phyloP scores from a whole-genome alignment of 2,888 invertebrate species.

The Atethmia centrago region DNA sequence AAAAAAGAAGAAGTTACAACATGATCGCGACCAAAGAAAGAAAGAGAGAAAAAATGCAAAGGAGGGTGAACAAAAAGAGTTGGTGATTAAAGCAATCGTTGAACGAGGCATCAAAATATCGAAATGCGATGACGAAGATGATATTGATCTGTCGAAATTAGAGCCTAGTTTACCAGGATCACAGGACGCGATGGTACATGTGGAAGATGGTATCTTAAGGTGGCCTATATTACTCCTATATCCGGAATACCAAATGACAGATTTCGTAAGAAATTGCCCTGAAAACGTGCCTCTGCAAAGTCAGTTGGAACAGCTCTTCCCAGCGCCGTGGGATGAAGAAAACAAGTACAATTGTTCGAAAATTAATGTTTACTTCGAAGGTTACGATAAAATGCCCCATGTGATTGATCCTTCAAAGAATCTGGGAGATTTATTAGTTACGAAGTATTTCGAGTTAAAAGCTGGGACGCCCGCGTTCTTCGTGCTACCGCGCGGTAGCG shows the following conservation, averaged over 20 bases:
- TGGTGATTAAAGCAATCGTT: constrained; percentile 83
- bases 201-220: constrained; percentile 91
- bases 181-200: constrained; percentile 91
- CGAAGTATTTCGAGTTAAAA: constrained; percentile 91
- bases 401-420: constrained; percentile 90
- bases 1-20: constrained; percentile 87
- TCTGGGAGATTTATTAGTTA: constrained; percentile 91
- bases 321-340: constrained; percentile 93
- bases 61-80: constrained; percentile 83
- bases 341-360: constrained; percentile 91
- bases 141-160: constrained; percentile 88
- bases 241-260: constrained; percentile 96
- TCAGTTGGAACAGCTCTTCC: constrained; percentile 91
- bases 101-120: constrained; percentile 89
- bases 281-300: constrained; percentile 92
- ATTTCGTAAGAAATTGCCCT: constrained; percentile 95
- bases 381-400: constrained; percentile 91
- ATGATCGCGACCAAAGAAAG: constrained; percentile 90
- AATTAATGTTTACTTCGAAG: constrained; percentile 94
- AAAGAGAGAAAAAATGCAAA: constrained; percentile 83
- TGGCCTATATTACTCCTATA: constrained; percentile 98
- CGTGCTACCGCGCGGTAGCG: constrained; percentile 90
- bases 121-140: constrained; percentile 86
- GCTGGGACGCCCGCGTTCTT: constrained; percentile 93
- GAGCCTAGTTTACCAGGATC: constrained; percentile 93